A percentile compares a stretch with the other conserved stretches of the same genome.
Evolutionary conservation across 2,113 vertebrate species (phyloP).

Genomic region (Perccottus glenii): DNA sequence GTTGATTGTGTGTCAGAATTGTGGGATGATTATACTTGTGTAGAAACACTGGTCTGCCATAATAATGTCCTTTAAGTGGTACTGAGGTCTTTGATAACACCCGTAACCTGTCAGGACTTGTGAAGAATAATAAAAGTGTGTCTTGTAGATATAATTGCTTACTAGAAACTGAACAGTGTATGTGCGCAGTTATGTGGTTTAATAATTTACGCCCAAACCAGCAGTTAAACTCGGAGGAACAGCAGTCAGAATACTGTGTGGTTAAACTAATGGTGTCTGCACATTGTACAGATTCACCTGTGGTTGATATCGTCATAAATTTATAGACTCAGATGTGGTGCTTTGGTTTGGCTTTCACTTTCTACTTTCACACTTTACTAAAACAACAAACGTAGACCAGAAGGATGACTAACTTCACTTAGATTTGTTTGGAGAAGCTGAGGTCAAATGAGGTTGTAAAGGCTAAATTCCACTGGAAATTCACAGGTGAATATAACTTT

Average conservation of each 20-base stretch:
- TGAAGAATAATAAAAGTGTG: too few relatives aligned
- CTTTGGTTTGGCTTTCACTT: conserved; percentile 11
- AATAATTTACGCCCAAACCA: conserved; percentile 33
- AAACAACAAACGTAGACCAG: conserved; percentile 38
- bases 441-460: conserved; percentile 49
- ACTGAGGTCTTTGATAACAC: too few relatives aligned
- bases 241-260: conserved; percentile 8
- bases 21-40: too few relatives aligned
- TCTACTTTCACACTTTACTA: conserved; percentile 34
- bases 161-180: too few relatives aligned
- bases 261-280: conserved; percentile 21
- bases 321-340: background rate
- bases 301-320: conserved; percentile 44
- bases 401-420: conserved; percentile 51
- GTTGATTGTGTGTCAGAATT: background rate
- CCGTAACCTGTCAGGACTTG: too few relatives aligned
- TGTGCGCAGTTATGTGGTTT: too few relatives aligned
- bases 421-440: conserved; percentile 63
- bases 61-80: background rate
- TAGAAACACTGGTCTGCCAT: background rate
- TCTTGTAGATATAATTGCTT: too few relatives aligned
- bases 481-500: conserved; percentile 31
- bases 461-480: conserved; percentile 50
- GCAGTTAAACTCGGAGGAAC: background rate
- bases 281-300: conserved; percentile 47